Conservation (phyloP, 2,113 vertebrate species). For the Gambusia affinis region DNA sequence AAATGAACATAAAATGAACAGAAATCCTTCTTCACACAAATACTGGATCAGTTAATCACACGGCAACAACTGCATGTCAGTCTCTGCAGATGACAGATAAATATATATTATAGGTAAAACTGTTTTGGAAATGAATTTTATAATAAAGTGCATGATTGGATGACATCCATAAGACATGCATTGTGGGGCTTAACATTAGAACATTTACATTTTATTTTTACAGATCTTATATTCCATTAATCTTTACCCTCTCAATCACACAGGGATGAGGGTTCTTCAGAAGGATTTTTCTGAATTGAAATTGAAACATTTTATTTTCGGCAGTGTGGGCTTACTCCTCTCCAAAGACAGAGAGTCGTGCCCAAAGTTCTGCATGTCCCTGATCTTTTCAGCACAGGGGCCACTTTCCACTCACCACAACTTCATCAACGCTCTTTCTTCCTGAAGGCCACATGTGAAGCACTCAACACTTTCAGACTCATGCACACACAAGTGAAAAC, state of each 20-base stretch:
- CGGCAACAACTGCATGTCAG: too few species aligned
- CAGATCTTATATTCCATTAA: not conserved
- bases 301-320: constrained; percentile 41
- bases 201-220: not conserved
- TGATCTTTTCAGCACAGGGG: constrained; percentile 31
- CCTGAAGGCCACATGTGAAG: constrained; percentile 43
- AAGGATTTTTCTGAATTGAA: constrained; percentile 13
- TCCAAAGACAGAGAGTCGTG: constrained; percentile 26
- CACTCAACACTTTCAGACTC: constrained; percentile 13
- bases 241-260: constrained; percentile 3
- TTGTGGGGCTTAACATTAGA: not conserved
- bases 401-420: constrained; percentile 30
- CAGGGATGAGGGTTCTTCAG: constrained; percentile 14
- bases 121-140: too few species aligned
- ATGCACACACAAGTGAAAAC: not conserved
- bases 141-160: too few species aligned
- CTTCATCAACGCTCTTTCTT: constrained; percentile 30
- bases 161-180: too few species aligned
- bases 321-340: constrained; percentile 6
- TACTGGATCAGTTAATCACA: too few species aligned
- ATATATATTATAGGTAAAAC: too few species aligned
- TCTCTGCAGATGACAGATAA: too few species aligned
- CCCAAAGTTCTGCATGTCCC: constrained; percentile 31
- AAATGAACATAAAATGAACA: too few species aligned
- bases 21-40: too few species aligned